Evolutionary conservation across 2,888 invertebrate genomes (phyloP).

Genomic region (Cantharis nigra): DNA sequence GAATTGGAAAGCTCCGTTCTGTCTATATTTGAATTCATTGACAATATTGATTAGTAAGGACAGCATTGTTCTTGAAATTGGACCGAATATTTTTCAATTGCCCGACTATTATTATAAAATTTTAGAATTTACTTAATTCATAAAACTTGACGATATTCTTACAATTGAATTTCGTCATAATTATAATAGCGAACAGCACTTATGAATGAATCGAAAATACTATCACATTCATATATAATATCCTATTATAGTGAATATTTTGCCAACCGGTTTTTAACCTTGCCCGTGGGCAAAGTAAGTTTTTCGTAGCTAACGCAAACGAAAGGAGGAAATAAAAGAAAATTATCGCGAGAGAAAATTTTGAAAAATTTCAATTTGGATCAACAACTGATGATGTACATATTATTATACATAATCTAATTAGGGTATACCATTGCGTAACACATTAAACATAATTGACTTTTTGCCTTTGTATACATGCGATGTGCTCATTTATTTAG

Average conservation of each 20-base stretch:
- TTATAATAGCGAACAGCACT: neutral
- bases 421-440: conserved; percentile 4
- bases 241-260: neutral
- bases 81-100: too few species aligned
- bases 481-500: conserved; percentile 1
- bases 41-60: too few species aligned
- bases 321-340: neutral
- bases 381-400: neutral
- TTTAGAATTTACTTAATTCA: neutral
- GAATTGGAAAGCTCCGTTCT: neutral
- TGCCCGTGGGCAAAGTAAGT: neutral
- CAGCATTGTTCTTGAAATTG: too few species aligned
- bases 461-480: conserved; percentile 5
- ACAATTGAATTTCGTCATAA: neutral
- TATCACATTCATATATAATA: conserved; percentile 11
- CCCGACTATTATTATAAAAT: too few species aligned
- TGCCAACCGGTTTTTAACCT: conserved; percentile 5
- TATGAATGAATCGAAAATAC: conserved; percentile 13
- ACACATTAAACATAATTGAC: conserved; percentile 17
- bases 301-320: neutral
- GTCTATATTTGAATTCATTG: too few species aligned
- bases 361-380: neutral
- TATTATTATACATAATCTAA: neutral
- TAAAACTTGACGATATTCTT: neutral
- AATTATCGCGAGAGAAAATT: neutral